Evolutionary conservation across 2,797 vertebrate genomes (phyloP).

Genomic region (Mus minutoides): DNA sequence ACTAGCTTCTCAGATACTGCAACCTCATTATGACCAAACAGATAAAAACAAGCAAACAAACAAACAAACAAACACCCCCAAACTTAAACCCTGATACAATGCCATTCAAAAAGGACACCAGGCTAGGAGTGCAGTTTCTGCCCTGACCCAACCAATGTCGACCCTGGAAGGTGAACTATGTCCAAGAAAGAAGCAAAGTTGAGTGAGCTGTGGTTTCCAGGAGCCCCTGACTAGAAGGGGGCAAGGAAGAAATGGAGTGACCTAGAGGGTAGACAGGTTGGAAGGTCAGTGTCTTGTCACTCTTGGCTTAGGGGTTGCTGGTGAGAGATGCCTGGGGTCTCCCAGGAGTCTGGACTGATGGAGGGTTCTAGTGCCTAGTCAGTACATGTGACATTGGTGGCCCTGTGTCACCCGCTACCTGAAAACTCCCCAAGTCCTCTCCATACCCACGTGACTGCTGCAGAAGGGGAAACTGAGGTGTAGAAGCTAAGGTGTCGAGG

Average conservation of each 20-base stretch:
- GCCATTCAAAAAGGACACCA: neutral
- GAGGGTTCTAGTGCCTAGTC: neutral
- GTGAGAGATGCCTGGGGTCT: neutral
- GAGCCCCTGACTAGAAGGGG: neutral
- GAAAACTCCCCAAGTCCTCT: neutral
- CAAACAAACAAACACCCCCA: no score
- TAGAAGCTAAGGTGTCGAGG: neutral
- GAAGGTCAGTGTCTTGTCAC: neutral
- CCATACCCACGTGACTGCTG: neutral
- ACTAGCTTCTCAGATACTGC: neutral
- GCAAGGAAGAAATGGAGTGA: neutral
- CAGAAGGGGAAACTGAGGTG: neutral
- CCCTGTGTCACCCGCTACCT: fast-evolving
- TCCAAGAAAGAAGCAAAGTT: neutral
- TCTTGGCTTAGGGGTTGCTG: neutral
- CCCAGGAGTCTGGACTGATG: neutral
- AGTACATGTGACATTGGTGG: neutral
- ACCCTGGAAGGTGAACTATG: neutral
- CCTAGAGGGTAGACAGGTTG: neutral
- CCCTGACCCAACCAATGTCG: neutral
- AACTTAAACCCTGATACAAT: neutral
- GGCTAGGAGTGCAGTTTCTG: neutral
- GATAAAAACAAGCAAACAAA: neutral
- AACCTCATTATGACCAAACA: neutral
- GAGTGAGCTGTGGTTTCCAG: neutral